Evolutionary conservation across 2,888 invertebrate genomes (phyloP).

Genomic region (Drosophila tanythrix): DNA sequence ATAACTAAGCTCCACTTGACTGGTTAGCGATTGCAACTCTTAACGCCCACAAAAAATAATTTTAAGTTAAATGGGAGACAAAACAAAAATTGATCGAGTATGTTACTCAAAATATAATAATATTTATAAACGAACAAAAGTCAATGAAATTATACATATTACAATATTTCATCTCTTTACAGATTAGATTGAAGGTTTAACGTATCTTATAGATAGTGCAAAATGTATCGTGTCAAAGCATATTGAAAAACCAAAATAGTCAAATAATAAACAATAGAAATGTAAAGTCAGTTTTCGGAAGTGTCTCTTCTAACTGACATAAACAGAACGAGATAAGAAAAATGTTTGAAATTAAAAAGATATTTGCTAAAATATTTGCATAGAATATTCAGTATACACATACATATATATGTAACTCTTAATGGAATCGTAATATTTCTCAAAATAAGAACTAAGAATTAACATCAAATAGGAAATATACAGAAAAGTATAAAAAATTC

Average conservation of each 20-base stretch:
- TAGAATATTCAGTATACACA: background rate
- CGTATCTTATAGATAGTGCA: background rate
- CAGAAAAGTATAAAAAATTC: background rate
- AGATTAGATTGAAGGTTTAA: background rate
- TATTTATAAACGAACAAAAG: background rate
- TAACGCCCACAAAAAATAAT: background rate
- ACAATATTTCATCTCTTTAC: background rate
- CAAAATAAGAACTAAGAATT: background rate
- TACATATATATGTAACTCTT: background rate
- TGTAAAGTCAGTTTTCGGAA: background rate
- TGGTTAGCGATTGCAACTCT: conserved; percentile 3
- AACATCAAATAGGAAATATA: background rate
- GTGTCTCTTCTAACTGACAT: background rate
- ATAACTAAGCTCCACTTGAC: conserved; percentile 20
- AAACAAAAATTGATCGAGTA: background rate
- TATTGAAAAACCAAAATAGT: background rate
- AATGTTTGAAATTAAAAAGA: background rate
- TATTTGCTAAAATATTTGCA: background rate
- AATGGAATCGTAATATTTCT: background rate
- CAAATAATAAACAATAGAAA: background rate
- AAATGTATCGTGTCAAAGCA: background rate
- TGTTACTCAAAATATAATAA: background rate
- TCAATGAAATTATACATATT: background rate
- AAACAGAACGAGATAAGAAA: background rate
- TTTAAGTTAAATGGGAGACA: background rate